phyloP scores from a whole-genome alignment of 2,797 vertebrate species.

The Nyctibius grandis region DNA sequence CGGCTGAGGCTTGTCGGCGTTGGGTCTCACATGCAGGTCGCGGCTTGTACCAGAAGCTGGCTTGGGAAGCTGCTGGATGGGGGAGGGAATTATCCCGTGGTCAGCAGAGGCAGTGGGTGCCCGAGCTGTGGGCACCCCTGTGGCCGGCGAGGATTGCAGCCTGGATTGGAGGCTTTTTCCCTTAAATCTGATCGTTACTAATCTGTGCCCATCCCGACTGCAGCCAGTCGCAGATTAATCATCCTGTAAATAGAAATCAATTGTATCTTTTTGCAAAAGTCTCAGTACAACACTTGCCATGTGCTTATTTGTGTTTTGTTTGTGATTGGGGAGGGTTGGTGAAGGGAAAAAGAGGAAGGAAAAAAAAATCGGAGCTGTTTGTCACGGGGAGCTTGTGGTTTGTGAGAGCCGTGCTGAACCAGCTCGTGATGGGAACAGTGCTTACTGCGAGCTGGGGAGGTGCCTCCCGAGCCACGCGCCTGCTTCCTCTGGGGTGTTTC shows the following conservation, averaged over 20 bases:
- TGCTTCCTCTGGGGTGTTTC: not conserved
- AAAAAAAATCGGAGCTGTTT: not conserved
- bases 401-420: not conserved
- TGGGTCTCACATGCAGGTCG: accelerated
- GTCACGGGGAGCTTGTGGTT: not conserved
- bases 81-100: accelerated
- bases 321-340: not conserved
- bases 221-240: not conserved
- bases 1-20: not conserved
- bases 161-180: not conserved
- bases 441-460: not conserved
- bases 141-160: accelerated
- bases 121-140: not conserved
- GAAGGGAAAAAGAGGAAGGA: not conserved
- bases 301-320: not conserved
- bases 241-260: not conserved
- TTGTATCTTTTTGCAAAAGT: not conserved
- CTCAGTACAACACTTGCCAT: not conserved
- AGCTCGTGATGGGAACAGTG: not conserved
- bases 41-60: accelerated
- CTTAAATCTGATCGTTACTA: not conserved
- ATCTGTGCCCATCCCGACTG: not conserved
- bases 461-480: accelerated
- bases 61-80: not conserved
- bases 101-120: not conserved